Evolutionary conservation across 2,888 invertebrate species (phyloP).

Genomic region (Athrips mouffetella): DNA sequence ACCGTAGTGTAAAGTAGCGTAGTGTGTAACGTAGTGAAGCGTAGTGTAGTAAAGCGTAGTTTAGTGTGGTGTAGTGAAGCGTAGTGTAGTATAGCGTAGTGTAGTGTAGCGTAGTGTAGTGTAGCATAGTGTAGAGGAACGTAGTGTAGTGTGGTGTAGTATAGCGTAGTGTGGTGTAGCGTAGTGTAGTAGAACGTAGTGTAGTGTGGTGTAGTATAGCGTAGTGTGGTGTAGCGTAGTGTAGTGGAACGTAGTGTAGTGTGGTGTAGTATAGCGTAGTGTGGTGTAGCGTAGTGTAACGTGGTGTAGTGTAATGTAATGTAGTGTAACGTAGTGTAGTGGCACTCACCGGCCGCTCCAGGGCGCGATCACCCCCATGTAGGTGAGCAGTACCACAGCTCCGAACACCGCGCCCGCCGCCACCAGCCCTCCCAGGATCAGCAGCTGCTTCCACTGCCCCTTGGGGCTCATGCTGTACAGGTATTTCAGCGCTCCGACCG

Average conservation of each 20-base stretch:
- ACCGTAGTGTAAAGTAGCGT: not conserved
- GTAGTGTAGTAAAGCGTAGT: not conserved
- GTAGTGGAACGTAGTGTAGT: not conserved
- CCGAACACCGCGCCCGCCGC: conserved; percentile 90
- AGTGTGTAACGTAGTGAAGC: not conserved
- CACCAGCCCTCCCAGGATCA: conserved; percentile 85
- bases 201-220: not conserved
- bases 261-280: not conserved
- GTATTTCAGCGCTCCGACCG: conserved; percentile 91
- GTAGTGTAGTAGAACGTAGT: not conserved
- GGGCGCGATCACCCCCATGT: conserved; percentile 96
- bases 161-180: not conserved
- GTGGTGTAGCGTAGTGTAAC: not conserved
- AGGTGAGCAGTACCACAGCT: conserved; percentile 92
- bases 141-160: not conserved
- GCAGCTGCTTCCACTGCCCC: conserved; percentile 92
- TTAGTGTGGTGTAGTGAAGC: not conserved
- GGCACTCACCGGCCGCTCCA: conserved; percentile 88
- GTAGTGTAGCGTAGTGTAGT: not conserved
- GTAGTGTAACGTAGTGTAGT: too few relatives aligned
- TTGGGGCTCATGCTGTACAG: conserved; percentile 91
- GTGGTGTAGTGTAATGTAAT: not conserved
- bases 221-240: not conserved
- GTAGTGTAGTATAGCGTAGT: not conserved
- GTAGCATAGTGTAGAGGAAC: not conserved